Evolutionary conservation across 1,140 invertebrate genomes (phyloP), one percentile per base, ranked within the genome.

Genomic region (Trichoplusia ni): DNA sequence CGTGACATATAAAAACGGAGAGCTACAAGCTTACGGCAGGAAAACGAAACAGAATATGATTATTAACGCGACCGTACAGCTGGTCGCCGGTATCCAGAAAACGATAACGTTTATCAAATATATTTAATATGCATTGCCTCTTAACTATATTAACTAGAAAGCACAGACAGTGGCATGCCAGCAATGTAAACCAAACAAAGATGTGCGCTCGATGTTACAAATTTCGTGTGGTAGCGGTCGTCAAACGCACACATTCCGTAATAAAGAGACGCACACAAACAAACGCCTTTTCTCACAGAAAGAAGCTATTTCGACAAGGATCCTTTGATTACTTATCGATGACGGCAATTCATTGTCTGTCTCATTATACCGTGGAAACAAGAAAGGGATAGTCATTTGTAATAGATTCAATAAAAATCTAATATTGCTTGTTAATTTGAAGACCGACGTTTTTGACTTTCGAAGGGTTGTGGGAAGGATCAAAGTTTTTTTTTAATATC

Each of bases 41-140:
- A 79, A 79, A 77, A 80, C 76, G 77, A 82, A 82, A 79, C 79
- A 77, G 69, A 82, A 79, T 77, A 77, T 72, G 75, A 72, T 73
- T 80, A 82, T 80, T 74, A 82, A 82, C 77, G 67, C 71, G 56
- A 58, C 29, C 64, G 67, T 76, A 79, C 80, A 82, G 77, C 80
- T 82, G 80, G 77, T 82, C 61, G 64, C 21, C 59, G 56, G 60
- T 38, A 53, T 25, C 58, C 23, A 59, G 18, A 11, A 51, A 37
- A 4, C 19, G 18, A 40, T 58, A 51, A 44, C 18, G 56, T 19
- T 31, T 5, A 40, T 9, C 16, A 4, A n/a, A n/a, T 11, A 31
- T 31, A 37, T 16, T 8, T 19, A 25, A 21, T n/a, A 59, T 74
- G 47, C 73, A 77, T 73, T 60, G 62, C 67, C 40, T 29, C 16